These are phyloP conservation scores for Oxytorus armatus DNA, from an alignment of 2,888 invertebrate genomes.

Conservation along the genomic window DNA sequence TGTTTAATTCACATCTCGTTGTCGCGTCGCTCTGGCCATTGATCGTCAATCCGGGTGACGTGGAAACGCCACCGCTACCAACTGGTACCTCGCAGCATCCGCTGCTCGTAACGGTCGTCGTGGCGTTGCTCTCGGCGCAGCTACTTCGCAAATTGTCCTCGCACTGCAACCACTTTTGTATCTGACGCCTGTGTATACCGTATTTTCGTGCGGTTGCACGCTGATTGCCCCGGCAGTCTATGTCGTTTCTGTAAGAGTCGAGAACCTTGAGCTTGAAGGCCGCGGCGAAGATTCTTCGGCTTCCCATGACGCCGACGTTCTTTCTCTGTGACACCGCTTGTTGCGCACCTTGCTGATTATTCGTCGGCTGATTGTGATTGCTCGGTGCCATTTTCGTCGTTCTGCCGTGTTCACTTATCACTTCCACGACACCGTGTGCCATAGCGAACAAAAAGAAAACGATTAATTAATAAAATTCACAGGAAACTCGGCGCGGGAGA, in stretches of 20 bases:
- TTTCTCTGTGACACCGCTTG: constrained; percentile 79
- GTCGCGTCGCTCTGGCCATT: constrained; percentile 32
- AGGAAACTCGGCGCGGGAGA: neutral
- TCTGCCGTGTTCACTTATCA: constrained; percentile 83
- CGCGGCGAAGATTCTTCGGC: constrained; percentile 94
- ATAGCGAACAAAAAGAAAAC: constrained; percentile 77
- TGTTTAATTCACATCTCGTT: constrained; percentile 34
- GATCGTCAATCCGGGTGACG: neutral
- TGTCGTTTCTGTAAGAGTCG: constrained; percentile 93
- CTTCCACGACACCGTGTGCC: constrained; percentile 87
- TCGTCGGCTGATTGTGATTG: constrained; percentile 79
- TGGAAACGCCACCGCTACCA: constrained; percentile 53
- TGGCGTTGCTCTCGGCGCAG: constrained; percentile 85
- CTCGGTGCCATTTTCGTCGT: constrained; percentile 80
- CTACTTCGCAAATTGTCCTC: constrained; percentile 92
- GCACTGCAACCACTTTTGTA: constrained; percentile 96
- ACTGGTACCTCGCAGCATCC: constrained; percentile 66
- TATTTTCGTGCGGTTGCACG: constrained; percentile 95
- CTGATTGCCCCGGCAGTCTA: constrained; percentile 95
- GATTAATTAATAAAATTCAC: constrained; percentile 29
- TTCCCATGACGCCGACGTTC: constrained; percentile 87
- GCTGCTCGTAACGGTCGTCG: constrained; percentile 61
- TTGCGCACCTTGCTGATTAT: constrained; percentile 65
- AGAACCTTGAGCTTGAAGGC: constrained; percentile 95
- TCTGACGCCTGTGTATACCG: constrained; percentile 94